phyloP scores from a whole-genome alignment of 2,113 vertebrate species.

The Chrysemys picta region DNA sequence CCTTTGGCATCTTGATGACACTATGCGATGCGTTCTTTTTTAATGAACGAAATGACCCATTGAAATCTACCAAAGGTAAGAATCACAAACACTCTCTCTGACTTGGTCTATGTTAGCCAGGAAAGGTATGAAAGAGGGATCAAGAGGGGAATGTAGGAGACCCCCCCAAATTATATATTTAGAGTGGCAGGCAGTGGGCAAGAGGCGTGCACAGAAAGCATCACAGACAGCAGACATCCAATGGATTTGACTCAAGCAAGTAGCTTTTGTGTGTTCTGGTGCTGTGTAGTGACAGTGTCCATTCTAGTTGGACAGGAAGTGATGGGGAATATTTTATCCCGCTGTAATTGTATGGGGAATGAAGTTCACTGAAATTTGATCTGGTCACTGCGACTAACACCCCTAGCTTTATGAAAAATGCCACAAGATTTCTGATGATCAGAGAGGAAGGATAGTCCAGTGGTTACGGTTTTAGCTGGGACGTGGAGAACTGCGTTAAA shows the following conservation, averaged over 20 bases:
- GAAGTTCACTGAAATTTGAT: background rate
- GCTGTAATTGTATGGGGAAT: too few species aligned
- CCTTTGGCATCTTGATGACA: background rate
- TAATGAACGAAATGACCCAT: fast-evolving
- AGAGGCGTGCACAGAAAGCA: background rate
- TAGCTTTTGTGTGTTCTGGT: background rate
- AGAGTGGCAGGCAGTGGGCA: background rate
- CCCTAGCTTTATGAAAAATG: background rate
- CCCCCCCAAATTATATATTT: background rate
- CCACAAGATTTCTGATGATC: background rate
- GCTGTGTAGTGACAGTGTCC: background rate
- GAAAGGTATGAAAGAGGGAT: background rate
- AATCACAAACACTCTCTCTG: background rate
- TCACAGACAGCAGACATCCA: background rate
- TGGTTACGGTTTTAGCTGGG: background rate
- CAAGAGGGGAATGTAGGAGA: background rate
- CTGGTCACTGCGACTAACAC: background rate
- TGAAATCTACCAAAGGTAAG: fast-evolving
- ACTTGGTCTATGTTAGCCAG: background rate
- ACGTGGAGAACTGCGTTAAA: background rate
- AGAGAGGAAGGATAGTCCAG: background rate
- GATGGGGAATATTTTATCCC: too few species aligned
- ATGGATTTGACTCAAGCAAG: background rate
- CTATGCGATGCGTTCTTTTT: slow-evolving; percentile 27
- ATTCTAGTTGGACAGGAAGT: background rate